A percentile compares a stretch with the other conserved stretches of the same genome.
These are phyloP conservation scores for Pachypsylla venusta DNA, from an alignment of 1,140 invertebrate genomes.

Conservation along the genomic window DNA sequence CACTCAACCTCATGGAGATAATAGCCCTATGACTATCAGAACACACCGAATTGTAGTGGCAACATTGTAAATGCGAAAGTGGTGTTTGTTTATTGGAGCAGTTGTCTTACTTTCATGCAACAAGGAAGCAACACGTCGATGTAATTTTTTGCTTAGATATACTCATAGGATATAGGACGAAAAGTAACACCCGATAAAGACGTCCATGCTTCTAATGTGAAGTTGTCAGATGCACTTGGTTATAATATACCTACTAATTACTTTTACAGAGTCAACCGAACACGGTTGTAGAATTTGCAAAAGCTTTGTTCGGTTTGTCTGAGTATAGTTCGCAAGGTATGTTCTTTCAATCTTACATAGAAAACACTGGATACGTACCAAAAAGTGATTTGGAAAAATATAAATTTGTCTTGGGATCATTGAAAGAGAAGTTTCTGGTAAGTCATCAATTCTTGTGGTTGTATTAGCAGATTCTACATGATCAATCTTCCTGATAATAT, in stretches of 20 bases:
- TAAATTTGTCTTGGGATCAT: slow-evolving; percentile 22
- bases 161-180: too few relatives aligned
- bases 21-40: too few relatives aligned
- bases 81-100: too few relatives aligned
- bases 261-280: slow-evolving; percentile 18
- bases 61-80: too few relatives aligned
- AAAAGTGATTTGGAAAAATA: slow-evolving; percentile 26
- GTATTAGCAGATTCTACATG: too few relatives aligned
- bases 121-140: too few relatives aligned
- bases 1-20: too few relatives aligned
- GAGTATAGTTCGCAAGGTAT: slow-evolving; percentile 12
- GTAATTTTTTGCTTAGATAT: too few relatives aligned
- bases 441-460: too few relatives aligned
- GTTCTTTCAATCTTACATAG: slow-evolving; percentile 9
- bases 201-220: background rate
- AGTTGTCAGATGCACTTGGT: background rate
- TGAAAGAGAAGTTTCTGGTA: slow-evolving; percentile 31
- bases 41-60: too few relatives aligned
- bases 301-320: slow-evolving; percentile 16
- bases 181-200: background rate
- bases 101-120: too few relatives aligned
- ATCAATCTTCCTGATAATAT: too few relatives aligned
- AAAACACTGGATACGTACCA: slow-evolving; percentile 31
- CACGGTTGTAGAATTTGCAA: slow-evolving; percentile 16
- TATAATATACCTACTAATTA: background rate